Percentiles rank a stretch among this genome's conserved stretches.
Conservation (phyloP, 2,888 invertebrate species). For the Nomada lathburiana region DNA sequence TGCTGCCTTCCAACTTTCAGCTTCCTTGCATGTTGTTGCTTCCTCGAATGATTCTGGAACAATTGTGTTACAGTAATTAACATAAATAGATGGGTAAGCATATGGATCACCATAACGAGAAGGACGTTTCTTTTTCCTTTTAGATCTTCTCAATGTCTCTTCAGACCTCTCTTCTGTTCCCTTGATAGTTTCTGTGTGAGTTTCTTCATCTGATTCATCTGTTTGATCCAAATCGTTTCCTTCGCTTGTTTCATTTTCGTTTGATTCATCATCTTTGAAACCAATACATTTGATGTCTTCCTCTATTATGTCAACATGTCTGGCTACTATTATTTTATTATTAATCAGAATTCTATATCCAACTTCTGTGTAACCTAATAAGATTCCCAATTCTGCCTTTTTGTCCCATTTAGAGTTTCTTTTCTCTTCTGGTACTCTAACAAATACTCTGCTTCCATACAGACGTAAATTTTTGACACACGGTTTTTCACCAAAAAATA, state of each 20-base stretch:
- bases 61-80: background rate
- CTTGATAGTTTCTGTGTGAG: background rate
- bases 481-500: conserved; percentile 43
- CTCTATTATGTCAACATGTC: conserved; percentile 15
- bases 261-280: background rate
- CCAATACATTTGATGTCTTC: background rate
- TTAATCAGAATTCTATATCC: conserved; percentile 54
- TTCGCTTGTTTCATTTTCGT: background rate
- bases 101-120: background rate
- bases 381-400: conserved; percentile 51
- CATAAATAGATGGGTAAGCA: background rate
- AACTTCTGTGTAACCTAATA: conserved; percentile 54
- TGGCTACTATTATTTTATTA: conserved; percentile 8
- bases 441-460: conserved; percentile 17
- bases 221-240: background rate
- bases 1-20: conserved; percentile 43
- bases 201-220: background rate
- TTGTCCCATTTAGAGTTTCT: conserved; percentile 42
- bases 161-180: background rate
- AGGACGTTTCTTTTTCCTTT: background rate
- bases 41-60: background rate
- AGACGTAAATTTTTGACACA: conserved; percentile 41
- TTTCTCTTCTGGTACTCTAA: conserved; percentile 29
- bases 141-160: background rate
- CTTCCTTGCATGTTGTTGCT: conserved; percentile 35